phyloP scores from a whole-genome alignment of 2,113 vertebrate species.

The Psephotus haematonotus region DNA sequence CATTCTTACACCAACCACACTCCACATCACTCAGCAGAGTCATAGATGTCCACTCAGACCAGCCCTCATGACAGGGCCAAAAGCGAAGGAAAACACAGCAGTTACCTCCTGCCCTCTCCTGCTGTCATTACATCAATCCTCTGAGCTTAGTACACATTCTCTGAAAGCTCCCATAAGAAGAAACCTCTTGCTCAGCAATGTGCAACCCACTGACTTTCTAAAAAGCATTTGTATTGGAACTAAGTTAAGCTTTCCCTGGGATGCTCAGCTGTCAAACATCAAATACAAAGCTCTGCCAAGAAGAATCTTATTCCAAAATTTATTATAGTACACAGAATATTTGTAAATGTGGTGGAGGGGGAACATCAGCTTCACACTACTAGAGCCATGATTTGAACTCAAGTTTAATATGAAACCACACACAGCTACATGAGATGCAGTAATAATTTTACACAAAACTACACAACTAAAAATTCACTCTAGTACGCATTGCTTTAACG shows the following conservation, averaged over 20 bases:
- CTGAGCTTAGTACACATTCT: not conserved
- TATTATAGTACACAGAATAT: accelerated
- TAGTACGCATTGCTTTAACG: not conserved
- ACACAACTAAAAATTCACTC: not conserved
- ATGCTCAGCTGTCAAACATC: not conserved
- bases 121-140: not conserved
- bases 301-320: not conserved
- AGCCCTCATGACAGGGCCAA: accelerated
- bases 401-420: not conserved
- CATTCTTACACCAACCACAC: not conserved
- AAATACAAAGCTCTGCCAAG: not conserved
- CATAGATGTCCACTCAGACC: not conserved
- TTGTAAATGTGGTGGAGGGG: not conserved
- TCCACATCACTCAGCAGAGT: not conserved
- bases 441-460: not conserved
- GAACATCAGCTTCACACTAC: not conserved
- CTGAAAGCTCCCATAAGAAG: not conserved
- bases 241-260: not conserved
- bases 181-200: not conserved
- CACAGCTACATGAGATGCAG: not conserved
- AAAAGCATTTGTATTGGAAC: not conserved
- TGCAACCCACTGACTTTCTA: not conserved
- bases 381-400: not conserved
- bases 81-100: not conserved
- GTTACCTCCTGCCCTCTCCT: not conserved